These are phyloP conservation scores for Etheostoma perlongum DNA, from an alignment of 2,797 vertebrate genomes.

Conservation along the genomic window DNA sequence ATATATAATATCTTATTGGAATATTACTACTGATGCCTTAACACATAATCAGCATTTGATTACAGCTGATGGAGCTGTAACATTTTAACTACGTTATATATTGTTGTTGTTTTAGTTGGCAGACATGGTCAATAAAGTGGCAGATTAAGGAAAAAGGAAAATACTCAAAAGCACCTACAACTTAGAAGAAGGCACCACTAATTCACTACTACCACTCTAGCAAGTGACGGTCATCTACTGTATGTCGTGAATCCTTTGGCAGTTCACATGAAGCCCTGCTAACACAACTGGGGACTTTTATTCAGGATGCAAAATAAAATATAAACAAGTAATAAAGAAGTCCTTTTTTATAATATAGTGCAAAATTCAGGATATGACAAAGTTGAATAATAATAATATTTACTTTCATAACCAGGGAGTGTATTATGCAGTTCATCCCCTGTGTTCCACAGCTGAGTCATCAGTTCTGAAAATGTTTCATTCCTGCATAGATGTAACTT, in stretches of 20 bases:
- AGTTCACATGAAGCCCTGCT: constrained; percentile 2
- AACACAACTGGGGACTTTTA: constrained; percentile 6
- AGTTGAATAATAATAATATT: constrained; percentile 24
- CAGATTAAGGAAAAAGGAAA: constrained; percentile 13
- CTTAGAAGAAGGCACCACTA: not conserved
- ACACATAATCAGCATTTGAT: not conserved
- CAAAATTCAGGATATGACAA: constrained; percentile 14
- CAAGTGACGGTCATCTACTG: constrained; percentile 23
- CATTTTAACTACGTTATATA: not conserved
- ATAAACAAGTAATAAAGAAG: not conserved
- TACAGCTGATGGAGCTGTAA: not conserved
- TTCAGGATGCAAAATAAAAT: constrained; percentile 17
- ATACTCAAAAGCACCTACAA: not conserved
- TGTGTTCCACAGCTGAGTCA: not conserved
- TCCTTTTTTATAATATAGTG: not conserved
- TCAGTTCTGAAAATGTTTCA: constrained; percentile 4
- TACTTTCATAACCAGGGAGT: constrained; percentile 11
- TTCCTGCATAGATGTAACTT: not conserved
- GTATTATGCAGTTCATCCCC: not conserved
- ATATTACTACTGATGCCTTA: not conserved
- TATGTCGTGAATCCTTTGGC: constrained; percentile 2
- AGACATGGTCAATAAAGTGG: constrained; percentile 20
- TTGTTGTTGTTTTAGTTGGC: not conserved
- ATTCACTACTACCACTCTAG: not conserved
- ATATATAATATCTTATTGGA: not conserved